Conservation (phyloP, 1,140 invertebrate species). For the Drosophila ambigua region DNA sequence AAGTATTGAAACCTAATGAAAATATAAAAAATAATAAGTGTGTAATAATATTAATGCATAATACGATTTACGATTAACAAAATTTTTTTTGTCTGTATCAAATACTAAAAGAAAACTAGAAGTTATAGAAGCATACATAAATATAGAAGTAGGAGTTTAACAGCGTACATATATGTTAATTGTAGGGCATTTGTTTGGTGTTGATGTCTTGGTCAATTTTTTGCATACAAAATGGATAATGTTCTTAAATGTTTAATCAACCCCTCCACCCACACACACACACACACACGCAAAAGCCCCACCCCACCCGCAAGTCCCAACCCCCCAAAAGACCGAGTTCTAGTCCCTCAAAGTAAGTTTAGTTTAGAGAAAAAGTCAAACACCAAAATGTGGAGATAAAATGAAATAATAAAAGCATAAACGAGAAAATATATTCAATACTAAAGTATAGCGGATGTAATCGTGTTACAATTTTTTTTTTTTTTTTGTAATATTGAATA, state of each 20-base stretch:
- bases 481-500: constrained; percentile 25
- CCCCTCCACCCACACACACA: neutral
- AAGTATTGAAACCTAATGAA: constrained; percentile 21
- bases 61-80: constrained; percentile 10
- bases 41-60: constrained; percentile 47
- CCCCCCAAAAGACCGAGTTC: neutral
- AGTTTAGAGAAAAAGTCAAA: constrained; percentile 67
- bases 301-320: neutral
- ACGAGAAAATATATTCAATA: constrained; percentile 65
- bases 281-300: neutral
- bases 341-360: constrained; percentile 31
- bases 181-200: constrained; percentile 66
- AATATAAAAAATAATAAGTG: constrained; percentile 37
- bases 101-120: constrained; percentile 65
- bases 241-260: constrained; percentile 13
- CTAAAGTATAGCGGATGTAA: constrained; percentile 33
- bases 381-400: constrained; percentile 50
- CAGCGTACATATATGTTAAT: constrained; percentile 23
- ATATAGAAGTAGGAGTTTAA: neutral
- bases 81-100: constrained; percentile 69
- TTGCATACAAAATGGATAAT: constrained; percentile 38
- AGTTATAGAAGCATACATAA: constrained; percentile 34
- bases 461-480: constrained; percentile 29
- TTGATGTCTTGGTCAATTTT: constrained; percentile 74
- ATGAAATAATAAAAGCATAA: constrained; percentile 10